Base-by-base conservation (phyloP, 2,113 vertebrate species). In the Lepus americanus region DNA sequence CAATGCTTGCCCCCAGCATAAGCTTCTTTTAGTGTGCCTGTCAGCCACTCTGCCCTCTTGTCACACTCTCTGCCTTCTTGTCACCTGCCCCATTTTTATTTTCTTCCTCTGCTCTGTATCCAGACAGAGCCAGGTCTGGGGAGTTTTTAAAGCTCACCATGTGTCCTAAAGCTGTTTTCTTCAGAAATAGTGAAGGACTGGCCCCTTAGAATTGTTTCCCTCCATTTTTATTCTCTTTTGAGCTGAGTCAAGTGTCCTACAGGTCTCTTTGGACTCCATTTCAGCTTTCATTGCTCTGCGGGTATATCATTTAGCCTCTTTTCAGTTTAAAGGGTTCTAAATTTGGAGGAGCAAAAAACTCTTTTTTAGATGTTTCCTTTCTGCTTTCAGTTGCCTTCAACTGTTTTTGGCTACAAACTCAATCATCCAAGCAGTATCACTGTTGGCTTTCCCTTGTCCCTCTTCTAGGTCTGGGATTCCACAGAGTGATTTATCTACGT, bases 111-210 rank as follows among this genome's bases (percentile, higher is more conserved):
- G 14, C 63, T 95, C 70, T 95, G 78, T n/a, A 86, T 92, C 44
- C 44, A 44, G 44, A 78, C 51, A 86, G 33, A 94, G 64, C 69
- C 91, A 95, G 79, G 53, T 86, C 72, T 95, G 76, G 63, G 92
- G 59, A 94, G 39, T 95, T 96, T 95, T 64, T 59, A 93, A 97
- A 96, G 88, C 82, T 96, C 73, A 85, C n/a, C 14, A 49, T 89
- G 49, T 94, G 53, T 74, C 55, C 31, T 82, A 55, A 95, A 70
- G 39, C 69, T 82, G 66, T 84, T 97, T 97, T 95, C 69, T 74
- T 64, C 95, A 89, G 49, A 96, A 96, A 90, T 87, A 76, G 44
- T 78, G 61, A 9, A 88, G 33, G n/a, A 85, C 22, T 95, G 33
- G 23, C 78, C 66, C 74, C 69, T 94, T 92, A 90, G 73, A 67